phyloP scores from a whole-genome alignment of 2,797 vertebrate genomes.

The Pseudochaenichthys georgianus region DNA sequence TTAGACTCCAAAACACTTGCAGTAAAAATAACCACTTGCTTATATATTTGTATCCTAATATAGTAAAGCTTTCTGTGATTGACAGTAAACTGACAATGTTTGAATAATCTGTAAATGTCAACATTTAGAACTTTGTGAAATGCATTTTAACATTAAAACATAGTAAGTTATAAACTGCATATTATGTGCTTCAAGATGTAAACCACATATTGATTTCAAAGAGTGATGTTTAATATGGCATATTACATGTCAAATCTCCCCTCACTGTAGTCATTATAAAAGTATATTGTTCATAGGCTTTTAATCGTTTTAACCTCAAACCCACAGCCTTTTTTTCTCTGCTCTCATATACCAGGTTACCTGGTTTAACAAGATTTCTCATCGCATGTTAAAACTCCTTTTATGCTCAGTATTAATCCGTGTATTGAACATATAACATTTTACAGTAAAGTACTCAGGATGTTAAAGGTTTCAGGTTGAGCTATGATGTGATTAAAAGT shows the following conservation, averaged over 20 bases:
- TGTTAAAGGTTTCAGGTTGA: slow-evolving; percentile 28
- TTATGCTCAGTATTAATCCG: slow-evolving; percentile 11
- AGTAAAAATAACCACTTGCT: not conserved
- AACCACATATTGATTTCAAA: not conserved
- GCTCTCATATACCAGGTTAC: not conserved
- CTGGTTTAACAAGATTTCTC: slow-evolving; percentile 18
- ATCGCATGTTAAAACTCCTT: slow-evolving; percentile 12
- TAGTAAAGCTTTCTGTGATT: not conserved
- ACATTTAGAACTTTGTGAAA: slow-evolving; percentile 3
- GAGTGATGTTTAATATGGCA: not conserved
- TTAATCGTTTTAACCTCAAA: slow-evolving; percentile 21
- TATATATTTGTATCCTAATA: not conserved
- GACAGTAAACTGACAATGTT: not conserved
- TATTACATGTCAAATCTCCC: not conserved
- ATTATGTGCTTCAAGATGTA: slow-evolving; percentile 4
- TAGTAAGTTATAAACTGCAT: not conserved
- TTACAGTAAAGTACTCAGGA: slow-evolving; percentile 20
- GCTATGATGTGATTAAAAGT: slow-evolving; percentile 11
- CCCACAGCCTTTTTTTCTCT: slow-evolving; percentile 19
- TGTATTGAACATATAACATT: not conserved
- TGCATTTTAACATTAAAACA: not conserved
- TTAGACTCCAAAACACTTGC: slow-evolving; percentile 1
- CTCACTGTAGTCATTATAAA: slow-evolving; percentile 19
- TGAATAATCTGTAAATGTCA: not conserved
- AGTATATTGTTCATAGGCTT: slow-evolving; percentile 25